These are phyloP conservation scores for Aramus guarauna DNA, from an alignment of 2,113 vertebrate species.

Conservation along the genomic window DNA sequence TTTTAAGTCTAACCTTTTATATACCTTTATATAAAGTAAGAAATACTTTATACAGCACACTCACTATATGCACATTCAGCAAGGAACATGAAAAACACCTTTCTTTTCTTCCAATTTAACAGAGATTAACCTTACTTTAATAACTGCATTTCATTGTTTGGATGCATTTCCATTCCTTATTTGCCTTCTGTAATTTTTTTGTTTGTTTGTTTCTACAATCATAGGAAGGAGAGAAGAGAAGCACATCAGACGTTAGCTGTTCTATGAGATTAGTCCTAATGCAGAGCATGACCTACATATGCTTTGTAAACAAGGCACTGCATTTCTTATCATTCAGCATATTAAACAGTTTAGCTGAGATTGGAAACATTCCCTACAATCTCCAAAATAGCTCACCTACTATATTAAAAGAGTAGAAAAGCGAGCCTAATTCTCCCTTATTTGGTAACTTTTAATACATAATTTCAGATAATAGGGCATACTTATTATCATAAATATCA, in stretches of 20 bases:
- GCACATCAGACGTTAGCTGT: background rate
- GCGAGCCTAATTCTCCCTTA: background rate
- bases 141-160: background rate
- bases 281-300: slow-evolving; percentile 12
- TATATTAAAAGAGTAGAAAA: background rate
- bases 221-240: background rate
- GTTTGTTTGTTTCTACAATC: background rate
- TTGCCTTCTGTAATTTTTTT: background rate
- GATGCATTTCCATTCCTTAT: background rate
- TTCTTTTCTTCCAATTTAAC: background rate
- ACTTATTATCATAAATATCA: background rate
- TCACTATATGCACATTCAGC: background rate
- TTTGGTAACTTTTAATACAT: background rate
- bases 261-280: background rate
- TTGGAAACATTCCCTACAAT: background rate
- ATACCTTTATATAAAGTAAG: background rate
- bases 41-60: background rate
- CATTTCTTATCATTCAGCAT: background rate
- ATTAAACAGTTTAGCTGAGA: background rate
- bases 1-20: background rate
- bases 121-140: background rate
- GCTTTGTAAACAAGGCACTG: background rate
- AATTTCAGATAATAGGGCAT: background rate
- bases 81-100: background rate
- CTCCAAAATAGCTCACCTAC: background rate